Base-by-base conservation (phyloP, 1,140 invertebrate genomes). In the Dreissena polymorpha region DNA sequence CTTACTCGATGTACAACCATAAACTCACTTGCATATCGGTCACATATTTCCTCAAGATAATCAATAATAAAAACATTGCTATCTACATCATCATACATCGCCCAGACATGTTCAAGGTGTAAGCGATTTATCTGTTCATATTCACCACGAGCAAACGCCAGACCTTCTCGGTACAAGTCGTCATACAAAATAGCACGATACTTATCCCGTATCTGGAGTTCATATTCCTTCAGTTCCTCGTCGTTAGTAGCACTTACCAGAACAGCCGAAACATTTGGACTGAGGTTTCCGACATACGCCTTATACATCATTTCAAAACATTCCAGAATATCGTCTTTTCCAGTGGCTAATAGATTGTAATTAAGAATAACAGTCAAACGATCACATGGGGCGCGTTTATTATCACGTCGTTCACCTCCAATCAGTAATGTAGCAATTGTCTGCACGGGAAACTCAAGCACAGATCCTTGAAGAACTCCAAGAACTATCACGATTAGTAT, bases 1-100 rank as follows among this genome's bases (percentile, higher is more conserved):
- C 88, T 90, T 0, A 90, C 89, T 39, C 91, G 84, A 72, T 92
- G 91, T 14, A 92, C 71, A 13, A 90, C 89, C 90, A 92, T 92
- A 75, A 91, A 92, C 68, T 92, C 91, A 13, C 84, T 74, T 13
- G 87, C 86, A 76, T 88, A 91, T 65, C 85, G 72, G 60, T 89
- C 85, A 84, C 91, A 92, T 27, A 92, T 88, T 27, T 85, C 76
- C 76, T 90, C 88, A 14, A 92, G 79, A 71, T 89, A 87, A n/a
- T 90, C 84, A 23, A 79, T 72, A 27, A 90, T 76, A 83, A 91
- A 92, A 7, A 85, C 67, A 50, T 84, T 78, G 23, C 60, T 74
- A 63, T 89, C 78, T 3, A 89, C 79, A 68, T 88, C 71, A 18
- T 86, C 68, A 75, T 88, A 90, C n/a, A 85, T 74, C 13, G 67